Base-by-base conservation (phyloP, 2,797 vertebrate genomes). In the Hypotaenidia philippensis region DNA sequence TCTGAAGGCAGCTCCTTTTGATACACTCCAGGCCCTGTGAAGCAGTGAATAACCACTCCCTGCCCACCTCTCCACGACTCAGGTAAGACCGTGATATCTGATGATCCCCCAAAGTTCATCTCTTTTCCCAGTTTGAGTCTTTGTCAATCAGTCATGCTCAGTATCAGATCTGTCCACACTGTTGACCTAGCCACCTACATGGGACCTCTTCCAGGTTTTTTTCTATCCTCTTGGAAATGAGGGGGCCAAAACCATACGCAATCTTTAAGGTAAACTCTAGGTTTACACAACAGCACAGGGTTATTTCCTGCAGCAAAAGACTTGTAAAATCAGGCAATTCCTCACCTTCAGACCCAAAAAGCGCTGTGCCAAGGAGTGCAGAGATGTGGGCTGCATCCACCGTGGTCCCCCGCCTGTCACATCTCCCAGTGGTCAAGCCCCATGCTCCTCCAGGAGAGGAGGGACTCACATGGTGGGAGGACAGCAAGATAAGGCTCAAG, bases 331-430 rank as follows among this genome's bases (percentile, higher is more conserved):
- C 18, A 19, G 66, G 38, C 32, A 64, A 57, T 36, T 59, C 32
- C 26, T 16, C 32, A 26, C 7, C 69, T 65, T 80, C 57, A 70
- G 45, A 76, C 38, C 65, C 26, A 77, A 34, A 52, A 52, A 40
- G 27, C 1, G 0, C 23, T 26, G 20, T 65, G 50, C 45, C 56
- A 31, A 75, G 31, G 26, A 69, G 26, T 4, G 11, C 25, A 36
- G 44, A 64, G 45, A 32, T 15, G n/a, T 0, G 0, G 45, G 40
- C 40, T 76, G 40, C 31, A 44, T 11, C 45, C 71, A 15, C 36
- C 1, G 0, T 0, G 0, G 27, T 87, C 55, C 12, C 66, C 47
- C 41, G 17, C 36, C 2, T 4, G 47, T 53, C 47, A 44, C 49
- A 71, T 5, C 20, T 65, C n/a, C 18, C 25, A 21, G 3, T 0